Percentiles rank a stretch among this genome's conserved stretches.
phyloP scores from a whole-genome alignment of 2,113 vertebrate species.

The Parus major region DNA sequence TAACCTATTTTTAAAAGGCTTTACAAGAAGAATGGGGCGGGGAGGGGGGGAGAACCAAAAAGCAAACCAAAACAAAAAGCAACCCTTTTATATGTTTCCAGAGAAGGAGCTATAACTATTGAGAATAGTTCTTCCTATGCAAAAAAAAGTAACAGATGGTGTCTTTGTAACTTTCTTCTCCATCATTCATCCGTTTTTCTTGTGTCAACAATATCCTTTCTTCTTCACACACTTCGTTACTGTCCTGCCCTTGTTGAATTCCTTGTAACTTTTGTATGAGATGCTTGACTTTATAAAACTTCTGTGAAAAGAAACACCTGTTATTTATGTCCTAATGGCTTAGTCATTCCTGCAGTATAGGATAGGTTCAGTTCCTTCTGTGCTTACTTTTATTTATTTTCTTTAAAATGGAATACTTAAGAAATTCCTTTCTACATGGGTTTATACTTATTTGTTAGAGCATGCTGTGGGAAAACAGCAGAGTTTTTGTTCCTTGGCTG shows the following conservation, averaged over 20 bases:
- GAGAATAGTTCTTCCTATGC: background rate
- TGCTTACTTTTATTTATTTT: background rate
- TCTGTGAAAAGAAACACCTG: background rate
- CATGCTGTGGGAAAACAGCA: background rate
- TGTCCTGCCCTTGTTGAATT: background rate
- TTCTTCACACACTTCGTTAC: background rate
- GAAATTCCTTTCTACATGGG: background rate
- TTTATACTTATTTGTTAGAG: background rate
- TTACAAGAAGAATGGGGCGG: background rate
- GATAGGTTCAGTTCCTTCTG: background rate
- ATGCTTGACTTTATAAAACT: background rate
- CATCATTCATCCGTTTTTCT: background rate
- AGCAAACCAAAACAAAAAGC: accelerated
- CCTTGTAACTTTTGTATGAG: background rate
- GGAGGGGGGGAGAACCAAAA: accelerated
- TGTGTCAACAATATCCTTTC: background rate
- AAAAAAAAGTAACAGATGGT: background rate
- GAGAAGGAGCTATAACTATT: background rate
- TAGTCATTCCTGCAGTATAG: background rate
- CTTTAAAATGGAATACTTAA: accelerated
- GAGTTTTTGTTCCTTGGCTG: background rate
- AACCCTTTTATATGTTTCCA: background rate
- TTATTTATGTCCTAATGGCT: background rate
- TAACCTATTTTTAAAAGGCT: background rate
- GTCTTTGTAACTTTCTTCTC: background rate